phyloP scores from a whole-genome alignment of 2,113 vertebrate species.

The Corapipo altera region DNA sequence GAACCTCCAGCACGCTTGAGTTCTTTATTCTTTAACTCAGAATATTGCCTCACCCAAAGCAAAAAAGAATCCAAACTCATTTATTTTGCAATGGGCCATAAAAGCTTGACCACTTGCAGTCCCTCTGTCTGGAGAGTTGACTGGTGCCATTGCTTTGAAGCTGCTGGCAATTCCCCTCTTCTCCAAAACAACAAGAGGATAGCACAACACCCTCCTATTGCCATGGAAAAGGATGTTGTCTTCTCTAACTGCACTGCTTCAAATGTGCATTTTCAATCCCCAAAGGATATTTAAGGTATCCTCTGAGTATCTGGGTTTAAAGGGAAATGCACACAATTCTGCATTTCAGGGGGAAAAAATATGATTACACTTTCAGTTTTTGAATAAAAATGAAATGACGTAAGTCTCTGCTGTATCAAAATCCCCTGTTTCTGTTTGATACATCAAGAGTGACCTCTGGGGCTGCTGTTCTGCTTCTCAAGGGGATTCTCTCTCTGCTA shows the following conservation, averaged over 20 bases:
- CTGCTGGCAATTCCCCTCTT: neutral
- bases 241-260: neutral
- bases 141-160: neutral
- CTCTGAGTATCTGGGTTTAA: neutral
- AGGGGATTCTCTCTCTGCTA: conserved; percentile 22
- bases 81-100: neutral
- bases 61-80: neutral
- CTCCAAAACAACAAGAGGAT: neutral
- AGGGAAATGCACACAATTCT: neutral
- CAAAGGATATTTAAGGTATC: neutral
- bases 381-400: neutral
- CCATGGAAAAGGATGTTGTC: neutral
- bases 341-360: neutral
- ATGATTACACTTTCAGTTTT: neutral
- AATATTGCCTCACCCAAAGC: neutral
- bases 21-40: neutral
- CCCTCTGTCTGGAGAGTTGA: neutral
- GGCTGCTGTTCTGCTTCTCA: conserved; percentile 36
- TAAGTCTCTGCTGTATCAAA: neutral
- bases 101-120: neutral
- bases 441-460: conserved; percentile 20
- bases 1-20: neutral
- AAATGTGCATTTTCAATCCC: neutral
- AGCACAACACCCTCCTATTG: neutral
- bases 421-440: neutral